Conservation (phyloP, 2,888 invertebrate genomes). For the Amiota mariae region DNA sequence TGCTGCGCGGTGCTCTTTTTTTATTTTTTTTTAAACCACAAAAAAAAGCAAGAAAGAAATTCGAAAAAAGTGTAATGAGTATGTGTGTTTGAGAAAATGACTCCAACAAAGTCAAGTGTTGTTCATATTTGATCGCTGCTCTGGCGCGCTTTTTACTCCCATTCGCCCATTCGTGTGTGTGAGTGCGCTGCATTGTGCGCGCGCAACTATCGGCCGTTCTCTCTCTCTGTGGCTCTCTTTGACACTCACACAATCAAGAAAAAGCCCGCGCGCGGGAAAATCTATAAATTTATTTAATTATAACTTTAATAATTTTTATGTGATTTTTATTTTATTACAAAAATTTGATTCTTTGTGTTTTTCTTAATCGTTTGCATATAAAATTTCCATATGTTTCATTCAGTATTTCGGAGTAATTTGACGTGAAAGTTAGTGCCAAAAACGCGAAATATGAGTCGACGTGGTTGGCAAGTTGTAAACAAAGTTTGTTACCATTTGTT, state of each 20-base stretch:
- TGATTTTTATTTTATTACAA: constrained; percentile 53
- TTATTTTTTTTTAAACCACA: constrained; percentile 29
- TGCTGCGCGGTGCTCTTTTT: constrained; percentile 18
- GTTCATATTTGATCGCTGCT: constrained; percentile 24
- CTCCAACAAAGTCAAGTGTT: not conserved
- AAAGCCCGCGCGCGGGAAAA: constrained; percentile 73
- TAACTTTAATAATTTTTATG: constrained; percentile 48
- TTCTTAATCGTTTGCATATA: constrained; percentile 46
- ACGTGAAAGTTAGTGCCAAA: constrained; percentile 59
- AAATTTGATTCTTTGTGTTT: constrained; percentile 63
- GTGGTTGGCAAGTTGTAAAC: constrained; percentile 60
- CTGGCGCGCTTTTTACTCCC: constrained; percentile 46
- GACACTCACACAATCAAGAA: constrained; percentile 39
- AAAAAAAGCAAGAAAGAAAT: constrained; percentile 1
- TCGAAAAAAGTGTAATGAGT: not conserved
- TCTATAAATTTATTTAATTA: constrained; percentile 52
- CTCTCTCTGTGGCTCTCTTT: constrained; percentile 46
- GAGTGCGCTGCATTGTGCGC: constrained; percentile 39
- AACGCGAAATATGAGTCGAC: constrained; percentile 48
- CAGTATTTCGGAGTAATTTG: constrained; percentile 45
- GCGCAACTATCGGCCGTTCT: constrained; percentile 51
- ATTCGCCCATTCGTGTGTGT: constrained; percentile 10
- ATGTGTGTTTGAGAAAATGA: no score
- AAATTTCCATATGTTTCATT: constrained; percentile 51
- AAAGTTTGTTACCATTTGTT: constrained; percentile 56